These are phyloP conservation scores for Coelogynopora nodosa DNA, from an alignment of 2,888 invertebrate species.

Conservation along the genomic window DNA sequence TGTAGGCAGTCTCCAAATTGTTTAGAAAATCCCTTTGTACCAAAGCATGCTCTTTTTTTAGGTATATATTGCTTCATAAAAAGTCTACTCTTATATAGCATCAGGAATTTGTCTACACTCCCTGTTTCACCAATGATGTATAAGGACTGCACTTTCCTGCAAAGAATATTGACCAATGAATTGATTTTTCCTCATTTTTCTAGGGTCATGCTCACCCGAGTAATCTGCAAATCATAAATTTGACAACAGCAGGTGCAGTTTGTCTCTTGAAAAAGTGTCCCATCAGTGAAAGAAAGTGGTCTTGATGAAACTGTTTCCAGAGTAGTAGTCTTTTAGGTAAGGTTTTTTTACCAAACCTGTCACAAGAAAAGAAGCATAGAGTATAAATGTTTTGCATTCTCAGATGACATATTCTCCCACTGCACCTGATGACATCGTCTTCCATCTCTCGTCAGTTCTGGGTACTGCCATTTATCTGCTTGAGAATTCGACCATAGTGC, in stretches of 20 bases:
- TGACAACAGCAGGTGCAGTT: slow-evolving; percentile 17
- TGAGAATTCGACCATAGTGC: slow-evolving; percentile 30
- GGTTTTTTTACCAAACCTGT: slow-evolving; percentile 21
- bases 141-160: slow-evolving; percentile 11
- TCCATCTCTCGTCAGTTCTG: slow-evolving; percentile 22
- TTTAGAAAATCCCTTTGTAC: slow-evolving; percentile 35
- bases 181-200: slow-evolving; percentile 30
- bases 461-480: slow-evolving; percentile 26
- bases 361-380: slow-evolving; percentile 27
- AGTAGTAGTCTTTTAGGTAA: slow-evolving; percentile 31
- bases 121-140: slow-evolving; percentile 33
- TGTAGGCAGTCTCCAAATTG: neutral
- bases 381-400: slow-evolving; percentile 22
- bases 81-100: slow-evolving; percentile 4
- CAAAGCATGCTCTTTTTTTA: slow-evolving; percentile 27
- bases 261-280: slow-evolving; percentile 33
- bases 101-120: slow-evolving; percentile 15
- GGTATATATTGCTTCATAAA: slow-evolving; percentile 29
- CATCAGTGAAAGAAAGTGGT: slow-evolving; percentile 11
- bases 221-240: slow-evolving; percentile 26
- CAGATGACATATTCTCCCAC: slow-evolving; percentile 15
- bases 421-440: slow-evolving; percentile 34
- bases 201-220: slow-evolving; percentile 16
- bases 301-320: slow-evolving; percentile 26
- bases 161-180: slow-evolving; percentile 17